These are phyloP conservation scores for Nasonia vitripennis DNA, from an alignment of 1,140 invertebrate genomes.

Conservation along the genomic window DNA sequence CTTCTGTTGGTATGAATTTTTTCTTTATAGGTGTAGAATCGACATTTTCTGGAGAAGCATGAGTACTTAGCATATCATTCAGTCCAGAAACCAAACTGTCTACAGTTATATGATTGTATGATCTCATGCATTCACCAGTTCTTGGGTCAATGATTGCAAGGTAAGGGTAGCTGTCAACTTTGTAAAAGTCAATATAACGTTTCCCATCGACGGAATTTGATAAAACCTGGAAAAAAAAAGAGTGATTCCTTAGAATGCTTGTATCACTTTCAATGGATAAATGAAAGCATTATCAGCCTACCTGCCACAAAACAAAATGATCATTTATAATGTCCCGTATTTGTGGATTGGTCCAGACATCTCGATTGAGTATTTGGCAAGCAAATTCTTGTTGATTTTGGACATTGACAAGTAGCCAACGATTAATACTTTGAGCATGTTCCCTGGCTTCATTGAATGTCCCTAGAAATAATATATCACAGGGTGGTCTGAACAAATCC, in stretches of 20 bases:
- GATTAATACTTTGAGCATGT: constrained; percentile 77
- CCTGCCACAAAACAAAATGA: constrained; percentile 89
- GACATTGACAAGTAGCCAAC: constrained; percentile 87
- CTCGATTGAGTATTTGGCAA: constrained; percentile 85
- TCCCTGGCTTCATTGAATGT: constrained; percentile 81
- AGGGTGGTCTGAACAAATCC: constrained; percentile 85
- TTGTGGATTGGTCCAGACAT: constrained; percentile 84
- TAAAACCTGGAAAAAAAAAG: constrained; percentile 76
- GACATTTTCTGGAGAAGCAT: constrained; percentile 71
- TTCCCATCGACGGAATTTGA: constrained; percentile 82
- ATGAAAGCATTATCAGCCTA: constrained; percentile 61
- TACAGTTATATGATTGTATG: constrained; percentile 75
- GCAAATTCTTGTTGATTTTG: constrained; percentile 86
- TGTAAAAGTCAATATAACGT: constrained; percentile 84
- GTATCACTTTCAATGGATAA: constrained; percentile 29
- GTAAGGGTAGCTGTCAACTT: constrained; percentile 81
- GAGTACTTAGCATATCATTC: constrained; percentile 71
- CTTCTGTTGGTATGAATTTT: background rate
- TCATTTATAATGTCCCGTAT: constrained; percentile 81
- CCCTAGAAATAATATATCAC: constrained; percentile 83
- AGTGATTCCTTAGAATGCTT: background rate
- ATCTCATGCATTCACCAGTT: constrained; percentile 82
- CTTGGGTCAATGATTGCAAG: constrained; percentile 85
- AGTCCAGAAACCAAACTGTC: constrained; percentile 69
- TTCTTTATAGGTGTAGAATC: constrained; percentile 55